Conservation (phyloP, 1,140 invertebrate genomes). For the Sinella curviseta region DNA sequence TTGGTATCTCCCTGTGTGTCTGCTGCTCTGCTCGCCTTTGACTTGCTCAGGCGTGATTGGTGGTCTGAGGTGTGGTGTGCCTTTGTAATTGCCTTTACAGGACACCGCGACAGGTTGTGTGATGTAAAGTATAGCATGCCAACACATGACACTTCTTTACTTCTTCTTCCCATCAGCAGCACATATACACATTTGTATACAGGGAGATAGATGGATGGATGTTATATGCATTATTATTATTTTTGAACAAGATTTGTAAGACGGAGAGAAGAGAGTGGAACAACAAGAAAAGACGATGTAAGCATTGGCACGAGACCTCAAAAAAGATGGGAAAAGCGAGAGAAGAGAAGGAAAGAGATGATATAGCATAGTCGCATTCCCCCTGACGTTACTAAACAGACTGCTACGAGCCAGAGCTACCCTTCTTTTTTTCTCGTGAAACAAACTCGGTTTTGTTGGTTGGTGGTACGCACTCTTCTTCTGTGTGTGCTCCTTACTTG, state of each 20-base stretch:
- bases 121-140: slow-evolving; percentile 45
- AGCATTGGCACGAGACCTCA: slow-evolving; percentile 2
- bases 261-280: slow-evolving; percentile 1
- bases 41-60: slow-evolving; percentile 46
- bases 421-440: slow-evolving; percentile 5
- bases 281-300: not conserved
- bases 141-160: slow-evolving; percentile 33
- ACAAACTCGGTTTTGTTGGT: not conserved
- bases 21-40: too few relatives aligned
- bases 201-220: not conserved
- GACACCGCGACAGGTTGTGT: slow-evolving; percentile 50
- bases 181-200: slow-evolving; percentile 24
- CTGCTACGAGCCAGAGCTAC: not conserved
- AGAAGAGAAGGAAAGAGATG: not conserved
- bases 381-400: not conserved
- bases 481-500: not conserved
- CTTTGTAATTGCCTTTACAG: slow-evolving; percentile 49
- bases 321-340: not conserved
- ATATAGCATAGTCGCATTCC: not conserved
- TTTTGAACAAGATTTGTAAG: not conserved
- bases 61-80: slow-evolving; percentile 45
- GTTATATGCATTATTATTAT: not conserved
- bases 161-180: slow-evolving; percentile 39
- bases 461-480: not conserved
- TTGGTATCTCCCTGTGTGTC: not conserved